phyloP scores from a whole-genome alignment of 2,113 vertebrate genomes.

The Guaruba guarouba region DNA sequence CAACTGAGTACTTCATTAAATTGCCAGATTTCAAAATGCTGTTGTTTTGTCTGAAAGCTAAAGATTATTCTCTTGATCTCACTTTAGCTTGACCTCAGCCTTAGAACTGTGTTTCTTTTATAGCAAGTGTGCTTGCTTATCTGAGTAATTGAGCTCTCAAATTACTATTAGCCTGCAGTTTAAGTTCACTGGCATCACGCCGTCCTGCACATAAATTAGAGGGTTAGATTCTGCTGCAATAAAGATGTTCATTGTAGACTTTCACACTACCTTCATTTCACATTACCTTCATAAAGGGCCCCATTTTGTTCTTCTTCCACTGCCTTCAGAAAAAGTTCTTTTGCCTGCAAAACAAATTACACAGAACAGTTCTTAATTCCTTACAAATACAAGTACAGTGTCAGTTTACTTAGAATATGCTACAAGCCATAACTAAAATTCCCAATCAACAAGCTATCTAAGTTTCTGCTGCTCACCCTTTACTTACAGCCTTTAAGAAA shows the following conservation, averaged over 20 bases:
- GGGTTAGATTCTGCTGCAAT: neutral
- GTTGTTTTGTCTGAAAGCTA: neutral
- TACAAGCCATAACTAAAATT: neutral
- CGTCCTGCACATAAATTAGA: neutral
- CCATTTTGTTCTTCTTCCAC: constrained; percentile 96
- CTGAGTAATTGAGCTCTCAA: neutral
- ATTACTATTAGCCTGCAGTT: neutral
- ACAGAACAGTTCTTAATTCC: constrained; percentile 19
- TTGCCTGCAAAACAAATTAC: constrained; percentile 80
- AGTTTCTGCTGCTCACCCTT: rapidly evolving
- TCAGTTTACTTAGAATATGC: neutral
- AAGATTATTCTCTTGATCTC: neutral
- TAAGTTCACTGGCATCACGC: neutral
- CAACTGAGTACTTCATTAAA: neutral
- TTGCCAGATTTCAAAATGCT: neutral
- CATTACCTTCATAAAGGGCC: constrained; percentile 93
- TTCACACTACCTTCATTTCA: constrained; percentile 82
- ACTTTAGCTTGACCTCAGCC: neutral
- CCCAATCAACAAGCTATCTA: neutral
- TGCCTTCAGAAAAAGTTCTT: constrained; percentile 93
- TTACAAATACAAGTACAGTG: neutral
- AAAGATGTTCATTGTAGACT: neutral
- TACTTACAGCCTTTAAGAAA: neutral
- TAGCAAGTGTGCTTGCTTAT: neutral
- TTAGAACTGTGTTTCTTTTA: neutral